phyloP scores from a whole-genome alignment of 2,113 vertebrate species.

The Melospiza melodia region DNA sequence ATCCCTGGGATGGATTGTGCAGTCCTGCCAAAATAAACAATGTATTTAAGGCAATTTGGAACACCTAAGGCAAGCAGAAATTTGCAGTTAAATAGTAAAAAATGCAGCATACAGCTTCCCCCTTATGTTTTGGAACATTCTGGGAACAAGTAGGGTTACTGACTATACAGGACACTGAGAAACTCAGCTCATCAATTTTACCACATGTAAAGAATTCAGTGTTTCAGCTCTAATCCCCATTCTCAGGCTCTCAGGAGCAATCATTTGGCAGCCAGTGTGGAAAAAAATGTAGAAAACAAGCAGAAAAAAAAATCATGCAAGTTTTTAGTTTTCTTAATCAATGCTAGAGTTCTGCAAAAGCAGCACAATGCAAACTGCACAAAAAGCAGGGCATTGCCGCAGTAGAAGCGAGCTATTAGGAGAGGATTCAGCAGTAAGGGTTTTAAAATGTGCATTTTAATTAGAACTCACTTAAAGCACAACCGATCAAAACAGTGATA shows the following conservation, averaged over 20 bases:
- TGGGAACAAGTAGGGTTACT: not conserved
- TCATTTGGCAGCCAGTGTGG: not conserved
- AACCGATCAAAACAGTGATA: slow-evolving; percentile 65
- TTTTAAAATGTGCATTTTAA: slow-evolving; percentile 73
- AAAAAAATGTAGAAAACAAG: not conserved
- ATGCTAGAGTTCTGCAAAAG: not conserved
- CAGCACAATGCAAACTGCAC: not conserved
- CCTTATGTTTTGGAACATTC: not conserved
- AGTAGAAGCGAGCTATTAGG: not conserved
- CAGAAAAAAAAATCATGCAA: not conserved
- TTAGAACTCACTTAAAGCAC: slow-evolving; percentile 66
- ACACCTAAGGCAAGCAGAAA: not conserved
- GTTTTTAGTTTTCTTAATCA: not conserved
- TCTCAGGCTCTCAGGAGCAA: not conserved
- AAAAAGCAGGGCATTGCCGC: not conserved
- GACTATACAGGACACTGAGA: not conserved
- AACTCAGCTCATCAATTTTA: not conserved
- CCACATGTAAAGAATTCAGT: not conserved
- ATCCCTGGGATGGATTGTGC: not conserved
- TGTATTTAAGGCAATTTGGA: not conserved
- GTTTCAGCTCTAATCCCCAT: not conserved
- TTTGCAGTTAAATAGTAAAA: not conserved
- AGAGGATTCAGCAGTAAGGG: not conserved
- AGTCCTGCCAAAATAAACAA: not conserved
- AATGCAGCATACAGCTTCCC: not conserved